Conservation (phyloP, 2,113 vertebrate species). For the Ptilonorhynchus violaceus region DNA sequence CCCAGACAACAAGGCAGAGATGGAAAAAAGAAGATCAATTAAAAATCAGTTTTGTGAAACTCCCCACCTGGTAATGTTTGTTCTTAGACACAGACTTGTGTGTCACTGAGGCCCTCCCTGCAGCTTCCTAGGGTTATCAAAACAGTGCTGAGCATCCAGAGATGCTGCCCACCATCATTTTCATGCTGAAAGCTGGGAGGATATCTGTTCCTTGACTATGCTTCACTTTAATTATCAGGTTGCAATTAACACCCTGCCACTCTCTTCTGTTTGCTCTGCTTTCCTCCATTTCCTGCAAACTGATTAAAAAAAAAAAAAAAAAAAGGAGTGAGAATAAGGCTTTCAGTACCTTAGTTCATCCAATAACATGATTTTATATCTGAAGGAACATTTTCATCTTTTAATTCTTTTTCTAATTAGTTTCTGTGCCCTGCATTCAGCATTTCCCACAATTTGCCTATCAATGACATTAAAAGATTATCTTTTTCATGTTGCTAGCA, state of each 20-base stretch:
- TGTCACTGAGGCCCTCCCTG: background rate
- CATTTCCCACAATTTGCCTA: background rate
- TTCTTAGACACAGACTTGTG: background rate
- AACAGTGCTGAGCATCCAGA: accelerated
- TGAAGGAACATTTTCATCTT: background rate
- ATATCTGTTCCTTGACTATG: background rate
- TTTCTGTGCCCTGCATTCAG: background rate
- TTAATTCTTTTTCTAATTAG: constrained; percentile 24
- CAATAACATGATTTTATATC: background rate
- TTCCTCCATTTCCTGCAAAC: background rate
- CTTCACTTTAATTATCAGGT: constrained; percentile 23
- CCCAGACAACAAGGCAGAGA: background rate
- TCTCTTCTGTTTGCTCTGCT: background rate
- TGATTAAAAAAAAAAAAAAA: background rate
- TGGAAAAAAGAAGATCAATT: background rate
- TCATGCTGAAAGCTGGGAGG: background rate
- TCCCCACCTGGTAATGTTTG: background rate
- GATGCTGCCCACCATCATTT: background rate
- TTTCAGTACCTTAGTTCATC: background rate
- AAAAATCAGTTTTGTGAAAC: background rate
- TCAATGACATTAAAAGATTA: constrained; percentile 21
- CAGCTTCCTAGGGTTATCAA: background rate
- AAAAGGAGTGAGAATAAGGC: background rate
- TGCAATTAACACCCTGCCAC: constrained; percentile 25
- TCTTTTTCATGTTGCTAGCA: background rate